Conservation (phyloP, 2,113 vertebrate genomes). For the Felis catus region F.catus_Fca126_mat1.0 CM031414.1:122456501-122457000, state of each 20-base stretch:
- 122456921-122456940: not conserved
- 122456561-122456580: not conserved
- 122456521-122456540: not conserved
- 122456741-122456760: not conserved
- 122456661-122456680: not conserved
- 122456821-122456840: fast-evolving
- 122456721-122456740: not conserved
- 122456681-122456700: not conserved
- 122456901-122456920: not conserved
- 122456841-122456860: not conserved
- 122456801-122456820: too few species aligned
- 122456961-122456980: not conserved
- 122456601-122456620: not conserved
- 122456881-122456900: not conserved
- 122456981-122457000: not conserved
- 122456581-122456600: not conserved
- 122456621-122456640: not conserved
- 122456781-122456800: not conserved
- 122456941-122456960: not conserved
- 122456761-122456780: not conserved
- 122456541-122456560: not conserved
- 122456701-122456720: not conserved
- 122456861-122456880: not conserved
- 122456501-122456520: not conserved
- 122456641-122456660: not conserved